These are phyloP conservation scores for Oligia strigilis DNA, from an alignment of 2,888 invertebrate species.

Conservation along the genomic window DNA sequence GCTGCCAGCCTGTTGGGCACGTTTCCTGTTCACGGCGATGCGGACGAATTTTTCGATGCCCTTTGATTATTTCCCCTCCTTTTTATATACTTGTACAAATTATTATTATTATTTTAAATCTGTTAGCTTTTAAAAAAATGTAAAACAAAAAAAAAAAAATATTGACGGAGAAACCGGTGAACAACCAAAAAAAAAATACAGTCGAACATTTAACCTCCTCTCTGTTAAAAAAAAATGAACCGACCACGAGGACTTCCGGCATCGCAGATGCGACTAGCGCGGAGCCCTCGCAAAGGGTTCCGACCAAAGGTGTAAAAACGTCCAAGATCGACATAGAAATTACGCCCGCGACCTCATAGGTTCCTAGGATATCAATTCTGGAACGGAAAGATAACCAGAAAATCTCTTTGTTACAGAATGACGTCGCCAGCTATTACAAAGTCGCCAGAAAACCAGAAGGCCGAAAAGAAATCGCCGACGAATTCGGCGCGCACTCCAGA, in stretches of 20 bases:
- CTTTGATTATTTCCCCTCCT: too few species aligned
- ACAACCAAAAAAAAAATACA: too few species aligned
- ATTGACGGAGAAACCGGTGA: too few species aligned
- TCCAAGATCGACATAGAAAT: background rate
- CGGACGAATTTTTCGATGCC: too few species aligned
- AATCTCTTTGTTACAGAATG: constrained; percentile 83
- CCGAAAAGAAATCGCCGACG: constrained; percentile 86
- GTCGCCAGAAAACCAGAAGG: constrained; percentile 86
- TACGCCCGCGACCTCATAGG: background rate
- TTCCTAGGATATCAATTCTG: background rate
- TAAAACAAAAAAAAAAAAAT: too few species aligned
- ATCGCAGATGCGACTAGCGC: background rate
- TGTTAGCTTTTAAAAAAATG: too few species aligned
- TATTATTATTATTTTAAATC: too few species aligned
- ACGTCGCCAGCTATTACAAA: constrained; percentile 91
- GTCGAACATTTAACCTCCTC: too few species aligned
- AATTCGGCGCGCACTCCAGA: constrained; percentile 75
- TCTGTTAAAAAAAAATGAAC: background rate
- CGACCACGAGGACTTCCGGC: too few species aligned
- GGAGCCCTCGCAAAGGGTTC: background rate
- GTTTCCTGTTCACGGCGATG: too few species aligned
- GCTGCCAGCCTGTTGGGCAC: too few species aligned
- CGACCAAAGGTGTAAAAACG: background rate
- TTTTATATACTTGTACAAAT: too few species aligned
- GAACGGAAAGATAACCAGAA: background rate